Conservation (phyloP, 2,888 invertebrate species). For the Zelleria hepariella region DNA sequence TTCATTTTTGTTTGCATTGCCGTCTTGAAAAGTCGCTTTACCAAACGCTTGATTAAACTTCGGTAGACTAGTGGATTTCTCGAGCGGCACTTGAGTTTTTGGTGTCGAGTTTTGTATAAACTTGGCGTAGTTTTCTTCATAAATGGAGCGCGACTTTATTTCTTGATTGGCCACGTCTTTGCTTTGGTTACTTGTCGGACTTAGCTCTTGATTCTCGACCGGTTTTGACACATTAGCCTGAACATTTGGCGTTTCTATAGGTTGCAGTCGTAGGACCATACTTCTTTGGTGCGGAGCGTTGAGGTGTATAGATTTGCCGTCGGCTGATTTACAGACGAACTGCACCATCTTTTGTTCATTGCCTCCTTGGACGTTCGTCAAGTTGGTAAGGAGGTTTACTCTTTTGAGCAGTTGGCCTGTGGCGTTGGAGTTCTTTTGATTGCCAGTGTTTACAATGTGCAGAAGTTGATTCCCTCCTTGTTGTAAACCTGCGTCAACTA, state of each 20-base stretch:
- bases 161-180: conserved; percentile 43
- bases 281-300: conserved; percentile 68
- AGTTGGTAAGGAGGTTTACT: conserved; percentile 62
- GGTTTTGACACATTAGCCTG: conserved; percentile 28
- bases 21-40: conserved; percentile 76
- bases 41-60: conserved; percentile 87
- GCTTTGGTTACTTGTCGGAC: conserved; percentile 21
- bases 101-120: conserved; percentile 61
- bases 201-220: conserved; percentile 35
- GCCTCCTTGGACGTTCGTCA: conserved; percentile 57
- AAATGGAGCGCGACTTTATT: conserved; percentile 65
- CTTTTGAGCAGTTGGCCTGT: conserved; percentile 54
- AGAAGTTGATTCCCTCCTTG: conserved; percentile 62
- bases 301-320: conserved; percentile 71
- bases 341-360: conserved; percentile 72
- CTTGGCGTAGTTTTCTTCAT: conserved; percentile 71
- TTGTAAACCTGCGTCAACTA: conserved; percentile 56
- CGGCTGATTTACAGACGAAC: conserved; percentile 75
- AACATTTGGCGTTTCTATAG: conserved; percentile 47
- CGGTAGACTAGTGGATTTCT: conserved; percentile 73
- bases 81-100: conserved; percentile 30
- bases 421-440: conserved; percentile 44
- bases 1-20: conserved; percentile 39
- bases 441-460: conserved; percentile 62
- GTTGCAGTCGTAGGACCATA: conserved; percentile 63